Conservation (phyloP, 1,140 invertebrate species). For the Calliopsis andreniformis region DNA sequence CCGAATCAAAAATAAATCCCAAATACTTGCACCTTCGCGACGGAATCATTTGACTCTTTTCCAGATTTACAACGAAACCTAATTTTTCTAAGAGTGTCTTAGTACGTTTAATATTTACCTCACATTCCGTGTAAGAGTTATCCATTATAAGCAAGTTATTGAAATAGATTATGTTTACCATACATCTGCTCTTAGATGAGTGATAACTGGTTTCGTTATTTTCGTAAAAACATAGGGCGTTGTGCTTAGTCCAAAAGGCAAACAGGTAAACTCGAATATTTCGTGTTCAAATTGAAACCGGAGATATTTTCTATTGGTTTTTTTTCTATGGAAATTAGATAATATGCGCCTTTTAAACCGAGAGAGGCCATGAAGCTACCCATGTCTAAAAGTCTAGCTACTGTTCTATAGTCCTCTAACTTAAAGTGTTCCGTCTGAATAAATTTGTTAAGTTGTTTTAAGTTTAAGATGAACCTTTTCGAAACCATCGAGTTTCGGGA, state of each 20-base stretch:
- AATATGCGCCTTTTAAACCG: constrained; percentile 24
- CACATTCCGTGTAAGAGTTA: background rate
- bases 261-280: constrained; percentile 58
- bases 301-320: constrained; percentile 42
- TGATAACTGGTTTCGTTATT: constrained; percentile 54
- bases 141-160: constrained; percentile 11
- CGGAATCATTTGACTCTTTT: background rate
- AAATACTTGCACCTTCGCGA: constrained; percentile 11
- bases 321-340: constrained; percentile 22
- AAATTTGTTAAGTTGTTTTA: constrained; percentile 61
- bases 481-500: constrained; percentile 50
- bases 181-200: too few relatives aligned
- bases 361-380: constrained; percentile 42
- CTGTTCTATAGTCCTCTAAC: constrained; percentile 56
- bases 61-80: constrained; percentile 31
- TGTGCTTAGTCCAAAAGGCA: constrained; percentile 54
- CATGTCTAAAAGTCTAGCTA: constrained; percentile 17
- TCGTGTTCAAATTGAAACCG: constrained; percentile 46
- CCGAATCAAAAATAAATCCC: constrained; percentile 1
- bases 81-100: constrained; percentile 20
- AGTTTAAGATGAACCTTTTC: constrained; percentile 62
- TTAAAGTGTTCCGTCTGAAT: constrained; percentile 60
- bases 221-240: constrained; percentile 60
- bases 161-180: constrained; percentile 21
- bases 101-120: background rate